Evolutionary conservation across 2,888 invertebrate genomes (phyloP), one percentile per base, ranked within the genome.

Genomic region (Physocephala rufipes): DNA sequence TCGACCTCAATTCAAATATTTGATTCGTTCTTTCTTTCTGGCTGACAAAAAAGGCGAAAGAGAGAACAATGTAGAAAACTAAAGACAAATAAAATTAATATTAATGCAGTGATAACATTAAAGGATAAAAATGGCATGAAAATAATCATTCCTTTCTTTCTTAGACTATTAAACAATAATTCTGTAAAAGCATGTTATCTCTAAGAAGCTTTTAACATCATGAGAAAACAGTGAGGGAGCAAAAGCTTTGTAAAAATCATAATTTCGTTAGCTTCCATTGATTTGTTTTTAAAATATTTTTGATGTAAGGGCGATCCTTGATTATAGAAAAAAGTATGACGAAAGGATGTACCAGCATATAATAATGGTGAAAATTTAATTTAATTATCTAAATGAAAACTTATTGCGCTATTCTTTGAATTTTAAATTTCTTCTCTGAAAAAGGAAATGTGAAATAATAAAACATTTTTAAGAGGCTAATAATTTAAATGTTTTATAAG

Each of bases 1-100:
- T 66, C 53, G 66, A 66, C 66, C 66, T 53, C 24, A 53, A 66
- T 66, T 66, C 66, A 51, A 53, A 66, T 66, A 66, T 66, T 66
- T 66, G 28, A 30, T 28, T 12, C 30, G 58, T 26, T 13, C 28
- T 55, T 58, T 15, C 24, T 5, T 15, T 2, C 15, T 28, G 12
- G 12, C 30, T 30, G 65, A 66, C 1, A 30, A 53, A 30, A 66
- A 21, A 21, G 53, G 16, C 47, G 65, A n/a, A 49, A 26, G 24
- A 49, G 47, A 49, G 9, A 49, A 43, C 49, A 49, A 2, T 5
- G 51, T 7, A 49, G 30, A n/a, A 49, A 16, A 13, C 15, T 16
- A 19, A 53, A 65, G 5, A 49, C 5, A 49, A 36, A 36, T 9
- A 36, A 36, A 7, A 9, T 4, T 36, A 36, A 36, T 36, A 36